phyloP scores from a whole-genome alignment of 2,113 vertebrate species.

The Condylura cristata region DNA sequence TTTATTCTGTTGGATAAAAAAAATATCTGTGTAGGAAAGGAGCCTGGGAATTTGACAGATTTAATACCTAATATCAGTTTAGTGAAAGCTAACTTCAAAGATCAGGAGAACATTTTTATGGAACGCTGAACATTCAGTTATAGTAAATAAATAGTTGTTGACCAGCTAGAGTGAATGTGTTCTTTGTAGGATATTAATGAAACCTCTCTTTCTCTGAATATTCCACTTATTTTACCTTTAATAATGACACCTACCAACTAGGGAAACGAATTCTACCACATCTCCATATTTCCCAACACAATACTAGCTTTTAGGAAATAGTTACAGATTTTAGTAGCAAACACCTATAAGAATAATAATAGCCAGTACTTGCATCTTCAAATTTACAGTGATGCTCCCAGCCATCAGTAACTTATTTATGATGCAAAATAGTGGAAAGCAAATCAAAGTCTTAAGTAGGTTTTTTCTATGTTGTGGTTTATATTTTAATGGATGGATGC shows the following conservation, averaged over 20 bases:
- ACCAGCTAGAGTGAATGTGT: not conserved
- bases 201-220: not conserved
- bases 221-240: conserved; percentile 33
- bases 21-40: not conserved
- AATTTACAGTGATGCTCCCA: conserved; percentile 52
- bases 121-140: not conserved
- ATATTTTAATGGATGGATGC: not conserved
- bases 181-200: not conserved
- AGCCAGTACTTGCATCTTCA: conserved; percentile 1
- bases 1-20: conserved; percentile 2
- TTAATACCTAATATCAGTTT: conserved; percentile 5
- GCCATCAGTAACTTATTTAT: conserved; percentile 42
- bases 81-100: conserved; percentile 26
- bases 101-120: conserved; percentile 16
- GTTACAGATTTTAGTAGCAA: conserved; percentile 31
- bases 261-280: not conserved
- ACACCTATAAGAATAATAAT: conserved; percentile 11
- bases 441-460: conserved; percentile 57
- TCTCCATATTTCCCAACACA: not conserved
- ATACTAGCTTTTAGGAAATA: conserved; percentile 33
- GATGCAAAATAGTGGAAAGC: conserved; percentile 30
- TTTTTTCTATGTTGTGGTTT: conserved; percentile 27
- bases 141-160: conserved; percentile 17
- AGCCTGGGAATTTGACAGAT: conserved; percentile 18
- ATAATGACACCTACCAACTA: not conserved